phyloP scores from a whole-genome alignment of 2,888 invertebrate genomes.

The Eubasilissa splendida region DNA sequence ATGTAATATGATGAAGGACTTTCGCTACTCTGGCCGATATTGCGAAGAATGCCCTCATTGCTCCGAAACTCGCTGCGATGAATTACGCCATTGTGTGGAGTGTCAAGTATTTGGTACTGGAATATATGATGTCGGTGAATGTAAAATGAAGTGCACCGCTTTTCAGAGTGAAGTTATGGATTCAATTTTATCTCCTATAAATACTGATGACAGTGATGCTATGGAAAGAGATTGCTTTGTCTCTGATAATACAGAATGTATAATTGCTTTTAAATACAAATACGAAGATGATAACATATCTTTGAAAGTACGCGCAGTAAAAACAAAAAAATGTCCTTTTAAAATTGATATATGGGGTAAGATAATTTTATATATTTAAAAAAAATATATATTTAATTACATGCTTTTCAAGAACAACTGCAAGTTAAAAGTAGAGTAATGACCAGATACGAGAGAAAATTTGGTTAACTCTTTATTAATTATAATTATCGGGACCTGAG shows the following conservation, averaged over 20 bases:
- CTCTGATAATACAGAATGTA: conserved; percentile 66
- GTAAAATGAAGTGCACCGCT: conserved; percentile 61
- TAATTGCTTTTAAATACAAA: conserved; percentile 67
- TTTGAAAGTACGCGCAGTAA: conserved; percentile 67
- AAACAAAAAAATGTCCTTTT: conserved; percentile 65
- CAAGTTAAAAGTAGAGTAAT: too few species aligned
- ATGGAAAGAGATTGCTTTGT: conserved; percentile 64
- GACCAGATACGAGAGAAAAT: too few species aligned
- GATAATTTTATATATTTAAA: conserved; percentile 29
- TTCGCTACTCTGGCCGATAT: conserved; percentile 72
- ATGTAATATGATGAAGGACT: conserved; percentile 71
- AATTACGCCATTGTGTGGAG: conserved; percentile 80
- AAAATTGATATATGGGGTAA: conserved; percentile 68
- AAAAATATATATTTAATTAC: too few species aligned
- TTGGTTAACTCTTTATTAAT: too few species aligned
- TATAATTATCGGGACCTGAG: too few species aligned
- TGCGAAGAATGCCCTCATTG: conserved; percentile 85
- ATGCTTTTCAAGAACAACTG: not conserved
- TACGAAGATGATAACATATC: conserved; percentile 63
- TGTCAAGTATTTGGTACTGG: conserved; percentile 74
- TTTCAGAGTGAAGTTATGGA: conserved; percentile 63
- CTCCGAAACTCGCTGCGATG: conserved; percentile 77
- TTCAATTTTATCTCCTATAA: conserved; percentile 60
- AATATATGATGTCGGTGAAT: conserved; percentile 61
- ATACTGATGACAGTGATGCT: conserved; percentile 60